phyloP scores from a whole-genome alignment of 2,888 invertebrate species.

The Sacculina carcini region DNA sequence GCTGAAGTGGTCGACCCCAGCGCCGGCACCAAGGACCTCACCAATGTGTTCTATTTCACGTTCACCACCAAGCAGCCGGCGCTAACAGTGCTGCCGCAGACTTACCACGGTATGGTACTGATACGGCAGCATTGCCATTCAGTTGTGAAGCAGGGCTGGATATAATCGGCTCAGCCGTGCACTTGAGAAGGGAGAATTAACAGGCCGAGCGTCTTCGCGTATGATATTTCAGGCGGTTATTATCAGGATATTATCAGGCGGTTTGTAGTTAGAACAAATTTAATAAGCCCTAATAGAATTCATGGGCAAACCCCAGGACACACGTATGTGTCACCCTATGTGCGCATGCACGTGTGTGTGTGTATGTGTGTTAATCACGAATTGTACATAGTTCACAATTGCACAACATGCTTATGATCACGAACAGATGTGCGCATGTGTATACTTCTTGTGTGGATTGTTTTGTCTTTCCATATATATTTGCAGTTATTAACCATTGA shows the following conservation, averaged over 20 bases:
- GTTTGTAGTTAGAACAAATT: no score
- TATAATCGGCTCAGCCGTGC: background rate
- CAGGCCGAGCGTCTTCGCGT: no score
- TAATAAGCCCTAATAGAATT: no score
- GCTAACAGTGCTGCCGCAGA: constrained; percentile 30
- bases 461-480: no score
- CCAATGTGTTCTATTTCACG: constrained; percentile 48
- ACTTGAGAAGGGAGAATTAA: no score
- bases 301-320: no score
- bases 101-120: constrained; percentile 31
- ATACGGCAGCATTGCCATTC: background rate
- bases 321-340: constrained; percentile 5
- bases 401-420: no score
- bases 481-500: no score
- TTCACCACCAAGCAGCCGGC: constrained; percentile 26
- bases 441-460: no score
- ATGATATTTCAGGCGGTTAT: no score
- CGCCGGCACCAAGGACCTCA: constrained; percentile 29
- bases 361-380: background rate
- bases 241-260: no score
- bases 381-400: background rate
- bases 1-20: constrained; percentile 35
- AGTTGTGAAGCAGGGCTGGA: background rate
- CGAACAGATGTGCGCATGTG: no score
- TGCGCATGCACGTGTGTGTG: constrained; percentile 2